Evolutionary conservation across 1,140 invertebrate genomes (phyloP), one percentile per base, ranked within the genome.

Genomic region (Drosophila burlai): DNA sequence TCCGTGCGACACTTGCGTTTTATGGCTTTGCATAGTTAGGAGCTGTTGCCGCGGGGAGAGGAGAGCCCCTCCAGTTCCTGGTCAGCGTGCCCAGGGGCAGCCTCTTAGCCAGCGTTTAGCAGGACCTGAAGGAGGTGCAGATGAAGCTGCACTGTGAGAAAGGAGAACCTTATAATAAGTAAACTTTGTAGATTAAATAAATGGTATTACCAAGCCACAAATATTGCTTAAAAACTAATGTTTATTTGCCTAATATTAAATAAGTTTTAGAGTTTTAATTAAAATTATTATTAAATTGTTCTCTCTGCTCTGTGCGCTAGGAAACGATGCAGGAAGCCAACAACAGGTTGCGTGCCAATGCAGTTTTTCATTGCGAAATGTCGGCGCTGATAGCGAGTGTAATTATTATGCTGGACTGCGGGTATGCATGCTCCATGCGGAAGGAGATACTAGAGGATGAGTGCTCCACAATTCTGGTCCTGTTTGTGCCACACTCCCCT

Each of bases 1-100:
- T 84, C 85, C 85, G 71, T 81, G 81, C 67, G 82, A 90, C 85
- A 90, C 85, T 89, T 89, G 85, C 85, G 78, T 89, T 89, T 89
- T 85, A 89, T 89, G 82, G 85, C 85, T 73, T 79, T 90, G 84
- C 85, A 84, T 84, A 78, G 65, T 84, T 64, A 67, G 49, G 60
- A 61, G 42, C 57, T 63, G 58, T 47, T 54, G 43, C n/a, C 45
- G 46, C 11, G 34, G 75, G 42, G 45, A 9, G 18, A 11, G n/a
- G 2, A 21, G 26, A n/a, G 57, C 13, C n/a, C 58, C 47, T 59
- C 0, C 6, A 26, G 26, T 15, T 67, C 38, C 63, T 38, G 31
- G 38, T 29, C 55, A 57, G 47, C n/a, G 16, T 40, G 52, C 61
- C 43, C 26, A 60, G 50, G 50, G 49, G 63, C 13, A 49, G 66